Evolutionary conservation across 2,797 vertebrate genomes (phyloP), one percentile per base, ranked within the genome.

Genomic region (Pelochelys cantorii): DNA sequence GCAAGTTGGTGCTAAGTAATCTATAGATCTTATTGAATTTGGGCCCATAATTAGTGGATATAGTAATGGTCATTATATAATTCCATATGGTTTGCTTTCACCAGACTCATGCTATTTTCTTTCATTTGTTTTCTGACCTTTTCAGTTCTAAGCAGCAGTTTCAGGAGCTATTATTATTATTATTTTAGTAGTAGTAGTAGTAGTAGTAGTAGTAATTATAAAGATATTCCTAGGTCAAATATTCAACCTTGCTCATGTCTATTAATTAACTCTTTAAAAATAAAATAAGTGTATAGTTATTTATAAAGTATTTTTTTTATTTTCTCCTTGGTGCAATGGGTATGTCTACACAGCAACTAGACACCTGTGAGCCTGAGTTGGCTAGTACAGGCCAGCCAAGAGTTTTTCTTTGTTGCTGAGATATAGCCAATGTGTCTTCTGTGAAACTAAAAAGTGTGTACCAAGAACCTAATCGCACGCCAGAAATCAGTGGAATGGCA

Each of bases 391-490:
- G 57, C 57, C 57, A 59, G 25, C 25, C 57, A 59, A 5, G 4
- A 11, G 57, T 27, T 25, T 25, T 31, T 62, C 13, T 62, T n/a
- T 65, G 13, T 13, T 65, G 60, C 15, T 13, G 15, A n/a, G 57
- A 31, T 29, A n/a, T n/a, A 65, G 29, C 60, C 14, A 31, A 15
- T n/a, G 13, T 37, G 79, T 14, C 31, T 23, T 55, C 7, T 55
- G 54, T 55, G 31, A 23, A 54, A 34, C 11, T 65, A 29, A 31
- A 14, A 65, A 25, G 22, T 9, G 54, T 86, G 79, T 17, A 27
- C 14, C 0, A 34, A 7, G 17, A 71, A 5, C 20, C 11, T 71
- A 37, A 71, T 71, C n/a, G 2, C 5, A 71, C n/a, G 22, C 10
- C n/a, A 34, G 68, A 71, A 23, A 23, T 37, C 34, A 71, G 20